These are phyloP conservation scores for Mimumesa dahlbomi DNA, from an alignment of 2,888 invertebrate species.

Conservation along the genomic window DNA sequence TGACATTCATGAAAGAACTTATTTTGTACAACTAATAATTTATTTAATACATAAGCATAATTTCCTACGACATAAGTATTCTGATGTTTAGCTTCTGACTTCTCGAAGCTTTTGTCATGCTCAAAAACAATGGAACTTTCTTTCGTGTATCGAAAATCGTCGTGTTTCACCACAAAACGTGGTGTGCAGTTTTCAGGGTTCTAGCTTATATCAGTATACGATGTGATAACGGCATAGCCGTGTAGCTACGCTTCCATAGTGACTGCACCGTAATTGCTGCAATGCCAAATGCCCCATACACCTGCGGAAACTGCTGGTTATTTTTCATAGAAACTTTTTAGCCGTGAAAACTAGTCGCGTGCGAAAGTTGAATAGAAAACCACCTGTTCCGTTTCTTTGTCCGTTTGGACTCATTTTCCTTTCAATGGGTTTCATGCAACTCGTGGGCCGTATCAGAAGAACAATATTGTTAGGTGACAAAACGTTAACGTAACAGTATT, in stretches of 20 bases:
- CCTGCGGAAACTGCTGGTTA: constrained; percentile 16
- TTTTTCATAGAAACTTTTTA: constrained; percentile 27
- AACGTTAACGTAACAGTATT: no score
- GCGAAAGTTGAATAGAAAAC: constrained; percentile 31
- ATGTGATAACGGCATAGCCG: constrained; percentile 41
- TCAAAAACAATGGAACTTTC: constrained; percentile 8
- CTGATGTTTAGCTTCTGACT: no score
- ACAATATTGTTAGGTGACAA: no score
- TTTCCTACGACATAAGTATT: no score
- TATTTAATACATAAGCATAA: no score
- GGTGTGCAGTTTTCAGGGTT: constrained; percentile 41
- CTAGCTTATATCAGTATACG: constrained; percentile 22
- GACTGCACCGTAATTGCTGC: constrained; percentile 9
- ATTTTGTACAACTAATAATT: no score
- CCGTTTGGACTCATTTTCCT: neutral
- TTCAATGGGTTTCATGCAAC: neutral
- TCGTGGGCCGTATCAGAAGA: no score
- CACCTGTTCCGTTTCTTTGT: constrained; percentile 32
- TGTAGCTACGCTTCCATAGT: constrained; percentile 19
- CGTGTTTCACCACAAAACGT: constrained; percentile 22
- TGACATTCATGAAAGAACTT: no score
- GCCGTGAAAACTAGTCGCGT: constrained; percentile 1
- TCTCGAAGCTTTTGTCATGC: neutral
- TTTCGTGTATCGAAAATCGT: constrained; percentile 33
- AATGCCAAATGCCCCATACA: constrained; percentile 10